Evolutionary conservation across 2,888 invertebrate species (phyloP).

Genomic region (Torymus tubicola): DNA sequence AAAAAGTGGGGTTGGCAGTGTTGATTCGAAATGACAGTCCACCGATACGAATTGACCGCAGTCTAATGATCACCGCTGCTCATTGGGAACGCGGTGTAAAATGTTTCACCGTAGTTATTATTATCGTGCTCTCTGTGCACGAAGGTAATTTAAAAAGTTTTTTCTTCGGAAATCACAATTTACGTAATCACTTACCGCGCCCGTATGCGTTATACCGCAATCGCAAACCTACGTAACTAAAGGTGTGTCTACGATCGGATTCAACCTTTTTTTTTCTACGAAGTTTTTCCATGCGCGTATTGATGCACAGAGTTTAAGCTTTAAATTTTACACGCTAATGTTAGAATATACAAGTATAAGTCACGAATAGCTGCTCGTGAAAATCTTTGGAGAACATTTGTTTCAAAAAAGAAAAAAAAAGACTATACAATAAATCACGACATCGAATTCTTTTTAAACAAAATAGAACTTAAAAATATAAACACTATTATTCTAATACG

Average conservation of each 20-base stretch:
- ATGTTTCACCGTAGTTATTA: no score
- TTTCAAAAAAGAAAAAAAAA: no score
- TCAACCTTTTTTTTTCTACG: background rate
- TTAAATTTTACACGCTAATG: no score
- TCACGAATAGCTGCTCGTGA: no score
- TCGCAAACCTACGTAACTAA: conserved; percentile 9
- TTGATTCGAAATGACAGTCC: conserved; percentile 20
- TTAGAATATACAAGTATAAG: no score
- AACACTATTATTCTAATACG: background rate
- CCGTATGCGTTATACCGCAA: background rate
- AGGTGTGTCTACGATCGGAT: conserved; percentile 40
- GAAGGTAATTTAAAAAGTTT: background rate
- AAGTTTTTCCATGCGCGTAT: no score
- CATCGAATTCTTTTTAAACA: background rate
- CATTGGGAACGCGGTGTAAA: background rate
- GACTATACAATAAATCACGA: background rate
- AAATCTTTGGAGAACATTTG: background rate
- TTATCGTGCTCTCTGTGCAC: no score
- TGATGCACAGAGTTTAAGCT: no score
- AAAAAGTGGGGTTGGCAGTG: conserved; percentile 20
- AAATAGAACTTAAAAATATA: background rate
- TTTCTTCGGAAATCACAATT: background rate
- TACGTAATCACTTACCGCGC: conserved; percentile 32
- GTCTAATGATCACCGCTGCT: background rate
- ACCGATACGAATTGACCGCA: conserved; percentile 32